Evolutionary conservation across 2,797 vertebrate species (phyloP).

Genomic region (Cossypha heuglini): DNA sequence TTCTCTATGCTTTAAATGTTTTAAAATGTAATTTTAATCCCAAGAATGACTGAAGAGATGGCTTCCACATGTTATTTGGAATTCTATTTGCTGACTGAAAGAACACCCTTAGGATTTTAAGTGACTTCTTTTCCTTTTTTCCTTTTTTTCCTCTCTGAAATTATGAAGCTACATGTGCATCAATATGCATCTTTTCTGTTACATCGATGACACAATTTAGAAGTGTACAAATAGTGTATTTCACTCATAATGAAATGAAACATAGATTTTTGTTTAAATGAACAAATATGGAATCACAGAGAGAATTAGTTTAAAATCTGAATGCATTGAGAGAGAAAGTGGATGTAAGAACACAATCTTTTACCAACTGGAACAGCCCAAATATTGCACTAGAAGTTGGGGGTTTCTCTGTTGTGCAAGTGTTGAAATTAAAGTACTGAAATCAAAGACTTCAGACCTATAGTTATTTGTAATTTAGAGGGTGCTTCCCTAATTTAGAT

Average conservation of each 20-base stretch:
- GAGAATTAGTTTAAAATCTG: not conserved
- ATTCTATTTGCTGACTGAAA: not conserved
- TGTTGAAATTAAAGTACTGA: not conserved
- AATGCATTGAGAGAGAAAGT: not conserved
- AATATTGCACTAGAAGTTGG: not conserved
- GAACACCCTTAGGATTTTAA: not conserved
- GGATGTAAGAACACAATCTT: not conserved
- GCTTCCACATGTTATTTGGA: not conserved
- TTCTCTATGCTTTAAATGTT: not conserved
- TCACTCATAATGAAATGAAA: not conserved
- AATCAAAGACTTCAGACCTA: not conserved
- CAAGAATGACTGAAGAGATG: not conserved
- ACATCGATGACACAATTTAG: not conserved
- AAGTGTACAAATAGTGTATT: not conserved
- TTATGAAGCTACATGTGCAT: not conserved
- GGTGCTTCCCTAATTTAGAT: not conserved
- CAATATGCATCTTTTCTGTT: not conserved
- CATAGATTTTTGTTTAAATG: not conserved
- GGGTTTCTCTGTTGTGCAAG: not conserved
- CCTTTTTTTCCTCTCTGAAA: not conserved
- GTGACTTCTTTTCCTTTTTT: not conserved
- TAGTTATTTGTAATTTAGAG: not conserved
- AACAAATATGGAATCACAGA: not conserved
- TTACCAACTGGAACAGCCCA: not conserved
- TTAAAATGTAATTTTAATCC: not conserved